phyloP scores from a whole-genome alignment of 1,140 invertebrate species.

The Armadillidium nasatum region DNA sequence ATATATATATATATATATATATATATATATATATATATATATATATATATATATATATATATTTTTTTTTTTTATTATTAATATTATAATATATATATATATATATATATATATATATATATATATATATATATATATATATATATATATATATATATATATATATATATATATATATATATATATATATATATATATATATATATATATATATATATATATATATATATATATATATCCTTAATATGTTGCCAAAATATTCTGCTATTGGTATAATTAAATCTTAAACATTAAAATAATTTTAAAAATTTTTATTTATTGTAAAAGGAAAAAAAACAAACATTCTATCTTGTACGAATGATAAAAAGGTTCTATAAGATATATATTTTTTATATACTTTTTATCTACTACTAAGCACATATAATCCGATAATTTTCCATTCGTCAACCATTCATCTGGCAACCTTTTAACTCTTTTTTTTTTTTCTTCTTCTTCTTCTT shows the following conservation, averaged over 20 bases:
- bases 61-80: neutral
- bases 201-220: neutral
- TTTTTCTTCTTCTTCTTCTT: too few relatives aligned
- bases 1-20: slow-evolving; percentile 15
- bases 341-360: neutral
- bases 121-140: neutral
- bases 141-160: neutral
- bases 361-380: neutral
- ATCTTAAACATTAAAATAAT: neutral
- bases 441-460: too few relatives aligned
- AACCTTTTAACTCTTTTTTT: too few relatives aligned
- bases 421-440: neutral
- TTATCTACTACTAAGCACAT: neutral
- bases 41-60: slow-evolving; percentile 8
- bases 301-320: neutral
- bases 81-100: neutral
- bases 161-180: neutral
- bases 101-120: slow-evolving; percentile 15
- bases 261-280: neutral
- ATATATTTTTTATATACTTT: slow-evolving; percentile 10
- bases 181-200: neutral
- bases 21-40: slow-evolving; percentile 6
- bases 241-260: neutral
- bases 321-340: neutral
- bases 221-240: neutral